Evolutionary conservation across 1,140 invertebrate species (phyloP), one percentile per base, ranked within the genome.

Genomic region (Cyrtorhinus lividipennis): DNA sequence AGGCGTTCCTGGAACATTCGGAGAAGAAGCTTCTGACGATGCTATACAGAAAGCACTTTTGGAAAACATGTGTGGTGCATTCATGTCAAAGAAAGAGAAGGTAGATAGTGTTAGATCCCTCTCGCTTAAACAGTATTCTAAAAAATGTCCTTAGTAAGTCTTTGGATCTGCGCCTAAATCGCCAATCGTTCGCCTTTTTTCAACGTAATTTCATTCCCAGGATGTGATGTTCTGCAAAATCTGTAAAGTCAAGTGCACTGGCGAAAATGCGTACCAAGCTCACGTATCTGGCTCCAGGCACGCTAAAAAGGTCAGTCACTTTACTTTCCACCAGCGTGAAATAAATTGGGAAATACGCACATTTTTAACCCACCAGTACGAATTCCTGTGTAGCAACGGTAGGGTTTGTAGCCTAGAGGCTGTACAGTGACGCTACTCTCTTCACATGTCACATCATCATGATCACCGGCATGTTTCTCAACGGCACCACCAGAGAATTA

Each of bases 1-100:
- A 13, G 48, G 45, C 30, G 58, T 56, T 18, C 3, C 45, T 27
- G 45, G 45, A 10, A 20, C 48, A 15, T 5, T 8, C 15, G 30
- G 30, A 38, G n/a, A n/a, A n/a, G 38, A 44, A 44, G 38, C 38
- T 8, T 53, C 48, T 13, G 56, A 72, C 66, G 77, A 78, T 67
- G 76, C 78, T 26, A 73, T 78, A 2, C 77, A 75, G n/a, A 77
- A 74, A 67, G 77, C 77, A 2, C 73, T 78, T 15, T 72, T 78
- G 25, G 76, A 79, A 64, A 78, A 79, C 68, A 78, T 78, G 64
- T 76, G 77, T 72, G 77, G 76, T 22, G 75, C 75, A 65, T 69
- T 78, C 45, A 75, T 77, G 0, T 74, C 75, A 2, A 78, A 73
- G 65, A 76, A 76, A 63, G 71, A 73, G 45, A 69, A 71, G 2